phyloP scores from a whole-genome alignment of 2,888 invertebrate genomes.

The Platycnemis pennipes region DNA sequence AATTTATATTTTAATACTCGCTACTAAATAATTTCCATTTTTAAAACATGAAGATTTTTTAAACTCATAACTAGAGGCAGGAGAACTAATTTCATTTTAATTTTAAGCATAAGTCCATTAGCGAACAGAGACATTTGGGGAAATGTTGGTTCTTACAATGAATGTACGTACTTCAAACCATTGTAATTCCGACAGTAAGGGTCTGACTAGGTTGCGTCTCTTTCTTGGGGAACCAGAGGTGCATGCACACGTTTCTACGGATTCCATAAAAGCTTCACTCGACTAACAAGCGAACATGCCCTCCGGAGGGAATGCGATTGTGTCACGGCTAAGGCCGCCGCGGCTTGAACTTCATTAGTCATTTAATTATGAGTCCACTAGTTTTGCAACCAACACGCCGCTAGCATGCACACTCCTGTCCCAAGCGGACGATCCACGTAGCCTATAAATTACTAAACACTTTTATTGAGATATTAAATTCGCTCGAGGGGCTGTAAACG shows the following conservation, averaged over 20 bases:
- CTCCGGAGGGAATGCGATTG: background rate
- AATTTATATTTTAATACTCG: too few species aligned
- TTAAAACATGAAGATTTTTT: too few species aligned
- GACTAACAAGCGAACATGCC: background rate
- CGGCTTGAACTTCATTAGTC: background rate
- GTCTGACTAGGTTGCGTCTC: too few species aligned
- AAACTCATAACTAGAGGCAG: too few species aligned
- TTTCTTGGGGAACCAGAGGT: background rate
- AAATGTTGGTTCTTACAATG: too few species aligned
- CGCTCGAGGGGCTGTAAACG: constrained; percentile 7
- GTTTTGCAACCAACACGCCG: background rate
- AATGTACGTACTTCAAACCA: too few species aligned
- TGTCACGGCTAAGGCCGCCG: background rate
- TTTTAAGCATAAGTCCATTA: too few species aligned
- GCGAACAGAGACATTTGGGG: too few species aligned
- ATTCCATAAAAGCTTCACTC: background rate
- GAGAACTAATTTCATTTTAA: too few species aligned
- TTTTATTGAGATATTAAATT: constrained; percentile 11
- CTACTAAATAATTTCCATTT: too few species aligned
- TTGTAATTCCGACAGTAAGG: too few species aligned
- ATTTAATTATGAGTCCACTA: background rate
- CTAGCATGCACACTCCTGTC: background rate
- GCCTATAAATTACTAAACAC: background rate
- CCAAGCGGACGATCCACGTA: background rate
- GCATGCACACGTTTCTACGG: background rate